These are phyloP conservation scores for Lobophora halterata DNA, from an alignment of 2,888 invertebrate species.

Conservation along the genomic window DNA sequence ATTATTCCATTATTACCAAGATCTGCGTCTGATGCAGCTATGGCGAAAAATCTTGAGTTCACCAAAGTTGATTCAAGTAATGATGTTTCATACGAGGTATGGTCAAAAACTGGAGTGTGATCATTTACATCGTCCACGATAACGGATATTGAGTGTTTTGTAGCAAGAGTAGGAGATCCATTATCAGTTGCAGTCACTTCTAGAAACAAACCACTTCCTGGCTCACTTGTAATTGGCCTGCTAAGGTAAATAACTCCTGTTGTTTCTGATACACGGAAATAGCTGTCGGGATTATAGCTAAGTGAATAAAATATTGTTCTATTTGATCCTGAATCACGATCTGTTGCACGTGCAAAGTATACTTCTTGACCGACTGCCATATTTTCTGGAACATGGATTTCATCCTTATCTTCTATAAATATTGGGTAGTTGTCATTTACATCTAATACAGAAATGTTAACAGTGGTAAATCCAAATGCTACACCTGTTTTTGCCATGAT, in stretches of 20 bases:
- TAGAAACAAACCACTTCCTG: conserved; percentile 85
- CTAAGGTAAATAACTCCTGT: conserved; percentile 95
- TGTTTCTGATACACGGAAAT: conserved; percentile 91
- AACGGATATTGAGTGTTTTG: conserved; percentile 86
- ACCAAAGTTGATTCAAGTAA: conserved; percentile 94
- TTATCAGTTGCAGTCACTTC: conserved; percentile 94
- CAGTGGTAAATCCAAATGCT: conserved; percentile 88
- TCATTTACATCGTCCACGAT: conserved; percentile 95
- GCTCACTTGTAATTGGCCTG: conserved; percentile 88
- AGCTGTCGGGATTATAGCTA: conserved; percentile 88
- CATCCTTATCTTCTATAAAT: conserved; percentile 89
- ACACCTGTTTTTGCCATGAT: conserved; percentile 90
- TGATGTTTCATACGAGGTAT: conserved; percentile 95
- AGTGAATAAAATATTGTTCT: conserved; percentile 91
- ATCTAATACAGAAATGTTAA: conserved; percentile 91
- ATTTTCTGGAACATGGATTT: conserved; percentile 91
- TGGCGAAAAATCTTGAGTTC: conserved; percentile 93
- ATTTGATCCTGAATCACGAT: conserved; percentile 94
- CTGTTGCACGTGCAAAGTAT: conserved; percentile 91
- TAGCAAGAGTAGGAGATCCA: conserved; percentile 87
- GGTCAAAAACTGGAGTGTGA: conserved; percentile 96
- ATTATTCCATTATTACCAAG: conserved; percentile 89
- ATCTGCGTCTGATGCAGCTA: conserved; percentile 94
- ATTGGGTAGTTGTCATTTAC: conserved; percentile 95
- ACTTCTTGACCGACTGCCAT: conserved; percentile 97